Base-by-base conservation (phyloP, 2,888 invertebrate species). In the Yponomeuta evonymella region DNA sequence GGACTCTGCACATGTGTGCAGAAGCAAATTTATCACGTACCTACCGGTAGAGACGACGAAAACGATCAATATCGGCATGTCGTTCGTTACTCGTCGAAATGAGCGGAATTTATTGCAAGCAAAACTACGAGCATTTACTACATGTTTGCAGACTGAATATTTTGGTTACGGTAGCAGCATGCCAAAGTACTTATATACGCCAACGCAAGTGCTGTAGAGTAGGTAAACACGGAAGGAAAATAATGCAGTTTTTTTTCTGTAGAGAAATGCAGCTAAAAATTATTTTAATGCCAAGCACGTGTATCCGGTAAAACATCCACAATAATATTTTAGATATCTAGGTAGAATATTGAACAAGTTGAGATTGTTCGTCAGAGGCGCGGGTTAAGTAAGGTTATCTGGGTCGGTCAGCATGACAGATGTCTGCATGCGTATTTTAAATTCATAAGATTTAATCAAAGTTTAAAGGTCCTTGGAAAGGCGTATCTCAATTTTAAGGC, bases 381-480 rank as follows among this genome's bases (percentile, higher is more conserved):
- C 15, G 15, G 51, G 51, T 58, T 58, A 58, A 15, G 51, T 15
- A 15, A 58, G 51, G 51, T 58, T 58, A 58, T 58, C 51, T 58
- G 51, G 51, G 5, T 15, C 15, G 51, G 15, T 15, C 51, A 58
- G 51, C 51, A 58, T 58, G 51, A 58, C 51, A 58, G 51, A 58
- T 58, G 51, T 58, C 51, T 58, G 51, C 51, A 12, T 58, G 15
- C 12, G 12, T 58, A 58, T 12, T 58, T 58, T 58, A 58, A 58
- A 58, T 58, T 58, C 51, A 58, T 58, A 58, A 58, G 51, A 58
- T 58, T 51, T 58, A 58, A 58, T 58, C 51, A 43, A 43, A 43
- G 43, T 58, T 58, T 58, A 15, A 15, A 58, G 3, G 51, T 58
- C 4, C 51, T 58, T 15, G 5, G 5, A 15, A 15, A 58, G 15